A percentile compares a stretch with the other conserved stretches of the same genome.
These are phyloP conservation scores for Tiliacea citrago DNA, from an alignment of 2,888 invertebrate species.

Conservation along the genomic window DNA sequence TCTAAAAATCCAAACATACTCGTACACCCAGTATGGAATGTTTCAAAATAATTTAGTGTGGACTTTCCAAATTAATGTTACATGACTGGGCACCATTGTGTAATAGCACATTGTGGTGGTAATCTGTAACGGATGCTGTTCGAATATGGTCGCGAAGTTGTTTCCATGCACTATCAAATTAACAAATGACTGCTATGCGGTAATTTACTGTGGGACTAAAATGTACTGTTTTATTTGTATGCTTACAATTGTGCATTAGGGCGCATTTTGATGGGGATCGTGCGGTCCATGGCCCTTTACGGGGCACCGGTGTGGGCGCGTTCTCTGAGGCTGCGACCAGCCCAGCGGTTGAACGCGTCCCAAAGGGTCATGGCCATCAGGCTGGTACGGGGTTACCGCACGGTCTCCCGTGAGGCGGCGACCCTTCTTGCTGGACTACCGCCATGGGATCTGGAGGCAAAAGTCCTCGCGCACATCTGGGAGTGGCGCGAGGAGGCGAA, in stretches of 20 bases:
- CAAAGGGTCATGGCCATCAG: too few species aligned
- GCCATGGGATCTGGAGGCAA: too few species aligned
- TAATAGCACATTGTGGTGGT: slow-evolving; percentile 41
- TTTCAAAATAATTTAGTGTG: slow-evolving; percentile 49
- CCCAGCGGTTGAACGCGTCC: too few species aligned
- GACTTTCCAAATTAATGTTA: slow-evolving; percentile 50
- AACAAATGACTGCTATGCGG: slow-evolving; percentile 31
- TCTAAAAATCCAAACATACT: background rate
- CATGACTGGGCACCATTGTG: slow-evolving; percentile 35
- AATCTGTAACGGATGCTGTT: slow-evolving; percentile 43
- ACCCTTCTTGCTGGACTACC: too few species aligned
- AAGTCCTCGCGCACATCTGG: too few species aligned
- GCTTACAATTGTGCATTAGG: background rate
- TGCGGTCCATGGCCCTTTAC: too few species aligned
- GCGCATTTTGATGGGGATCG: too few species aligned
- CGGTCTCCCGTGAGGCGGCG: too few species aligned
- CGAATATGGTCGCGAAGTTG: slow-evolving; percentile 42
- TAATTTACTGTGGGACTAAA: slow-evolving; percentile 22
- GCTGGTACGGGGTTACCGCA: too few species aligned
- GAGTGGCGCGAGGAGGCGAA: too few species aligned
- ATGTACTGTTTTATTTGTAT: slow-evolving; percentile 6
- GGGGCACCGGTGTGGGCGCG: too few species aligned
- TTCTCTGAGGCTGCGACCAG: too few species aligned
- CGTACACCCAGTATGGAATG: slow-evolving; percentile 18
- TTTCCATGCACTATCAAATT: slow-evolving; percentile 37